Evolutionary conservation across 30 jellyfish, hydroid and myxozoan genomes (phyloP), one percentile per base, ranked within the genome.

Genomic region (Cassiopea andromeda): DNA sequence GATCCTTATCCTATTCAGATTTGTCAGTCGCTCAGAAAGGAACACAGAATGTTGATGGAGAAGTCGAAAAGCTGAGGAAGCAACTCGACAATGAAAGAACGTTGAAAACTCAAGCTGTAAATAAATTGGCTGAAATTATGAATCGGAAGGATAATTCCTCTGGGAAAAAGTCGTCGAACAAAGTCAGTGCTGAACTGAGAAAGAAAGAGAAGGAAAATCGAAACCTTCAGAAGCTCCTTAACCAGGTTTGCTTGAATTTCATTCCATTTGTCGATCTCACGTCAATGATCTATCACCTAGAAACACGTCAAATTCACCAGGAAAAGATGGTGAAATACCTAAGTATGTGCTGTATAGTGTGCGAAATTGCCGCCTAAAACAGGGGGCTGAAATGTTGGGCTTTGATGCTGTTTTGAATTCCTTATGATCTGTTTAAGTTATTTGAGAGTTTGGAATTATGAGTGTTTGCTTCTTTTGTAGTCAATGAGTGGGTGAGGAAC

Each of bases 171-270:
- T 64, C 97, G 1, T 64, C 97, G 17, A 93, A 87, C 81, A 94
- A 90, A 89, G 97, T 89, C 67, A 85, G 92, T 59, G 91, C 98
- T 6, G 98, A 89, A 75, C 54, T 94, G 84, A 94, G 92, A 85
- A 94, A 94, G 87, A 94, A 94, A 54, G 98, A 94, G 59, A 89
- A 90, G 82, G 98, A 94, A 49, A 94, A 94, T 75, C 75, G 96
- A 68, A 94, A 89, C 17, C 85, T 94, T 4, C 97, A 89, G 66
- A 60, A 87, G 48, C 93, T 84, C 50, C 67, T 94, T 19, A 82
- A 77, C 61, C 97, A 94, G 97, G 98, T 94, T 1, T 14, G 88
- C 1, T 7, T 68, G 72, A 64, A 64, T 60, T 9, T 18, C 85
- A 75, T 16, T 13, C 38, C 38, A 27, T 27, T 27, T 27, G 38